These are phyloP conservation scores for Podarcis raffonei DNA, from an alignment of 2,113 vertebrate species.

Conservation along the genomic window DNA sequence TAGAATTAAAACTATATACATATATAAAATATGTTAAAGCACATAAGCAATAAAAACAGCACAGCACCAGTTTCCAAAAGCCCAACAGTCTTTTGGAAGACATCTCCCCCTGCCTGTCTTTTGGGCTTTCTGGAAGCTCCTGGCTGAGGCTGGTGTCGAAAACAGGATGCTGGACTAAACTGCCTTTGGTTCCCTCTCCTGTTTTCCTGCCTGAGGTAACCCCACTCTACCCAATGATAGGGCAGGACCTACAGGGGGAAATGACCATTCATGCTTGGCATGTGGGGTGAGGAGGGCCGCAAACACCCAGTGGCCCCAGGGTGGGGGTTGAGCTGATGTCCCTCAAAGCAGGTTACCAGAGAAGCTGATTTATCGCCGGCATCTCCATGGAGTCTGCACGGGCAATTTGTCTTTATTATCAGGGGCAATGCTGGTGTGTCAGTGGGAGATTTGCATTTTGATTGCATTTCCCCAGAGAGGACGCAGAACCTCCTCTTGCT, in stretches of 20 bases:
- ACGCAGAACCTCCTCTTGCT: not conserved
- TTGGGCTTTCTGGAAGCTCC: too few relatives aligned
- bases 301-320: too few relatives aligned
- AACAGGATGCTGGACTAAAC: too few relatives aligned
- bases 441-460: slow-evolving; percentile 21
- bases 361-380: not conserved
- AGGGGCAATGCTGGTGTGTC: not conserved
- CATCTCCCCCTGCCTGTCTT: too few relatives aligned
- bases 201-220: not conserved
- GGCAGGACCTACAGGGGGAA: not conserved
- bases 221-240: not conserved
- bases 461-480: slow-evolving; percentile 8
- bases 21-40: too few relatives aligned
- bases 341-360: not conserved
- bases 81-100: too few relatives aligned
- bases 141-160: too few relatives aligned
- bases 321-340: not conserved
- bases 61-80: too few relatives aligned
- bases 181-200: not conserved
- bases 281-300: too few relatives aligned
- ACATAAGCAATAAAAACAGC: too few relatives aligned
- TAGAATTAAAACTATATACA: too few relatives aligned
- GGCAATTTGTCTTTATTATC: slow-evolving; percentile 64
- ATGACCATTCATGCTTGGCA: too few relatives aligned
- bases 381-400: not conserved